Conservation (phyloP, 2,797 vertebrate species). For the Chrosomus eos region DNA sequence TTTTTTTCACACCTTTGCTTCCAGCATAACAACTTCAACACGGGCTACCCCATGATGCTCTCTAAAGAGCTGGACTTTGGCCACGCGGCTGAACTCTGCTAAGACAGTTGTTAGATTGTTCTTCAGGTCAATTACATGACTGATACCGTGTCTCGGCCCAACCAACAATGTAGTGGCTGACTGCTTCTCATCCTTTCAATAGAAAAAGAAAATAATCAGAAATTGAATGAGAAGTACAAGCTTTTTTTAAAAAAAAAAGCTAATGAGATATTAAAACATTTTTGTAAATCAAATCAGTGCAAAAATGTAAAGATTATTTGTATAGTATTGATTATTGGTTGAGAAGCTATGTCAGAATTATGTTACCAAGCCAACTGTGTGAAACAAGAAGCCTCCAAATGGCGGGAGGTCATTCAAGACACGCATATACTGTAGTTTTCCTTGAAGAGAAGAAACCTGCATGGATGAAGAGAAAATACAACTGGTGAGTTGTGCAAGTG, state of each 20-base stretch:
- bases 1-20: constrained; percentile 86
- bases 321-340: neutral
- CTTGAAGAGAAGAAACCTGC: constrained; percentile 92
- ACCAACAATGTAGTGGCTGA: constrained; percentile 93
- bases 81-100: constrained; percentile 94
- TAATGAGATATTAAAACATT: neutral
- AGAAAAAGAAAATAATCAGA: constrained; percentile 16
- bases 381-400: constrained; percentile 95
- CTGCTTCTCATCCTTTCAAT: constrained; percentile 91
- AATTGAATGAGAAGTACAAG: neutral
- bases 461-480: constrained; percentile 1
- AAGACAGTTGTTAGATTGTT: constrained; percentile 98
- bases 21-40: constrained; percentile 93
- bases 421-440: constrained; percentile 97
- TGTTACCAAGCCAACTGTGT: constrained; percentile 95
- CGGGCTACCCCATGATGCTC: constrained; percentile 96
- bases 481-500: neutral
- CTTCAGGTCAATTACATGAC: constrained; percentile 98
- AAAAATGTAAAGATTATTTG: neutral
- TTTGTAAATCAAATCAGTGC: neutral
- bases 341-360: neutral
- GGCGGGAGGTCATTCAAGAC: constrained; percentile 97
- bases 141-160: constrained; percentile 96
- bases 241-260: neutral
- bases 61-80: constrained; percentile 95